Conservation (phyloP, 1,140 invertebrate species). For the Tigriopus japonicus region DNA sequence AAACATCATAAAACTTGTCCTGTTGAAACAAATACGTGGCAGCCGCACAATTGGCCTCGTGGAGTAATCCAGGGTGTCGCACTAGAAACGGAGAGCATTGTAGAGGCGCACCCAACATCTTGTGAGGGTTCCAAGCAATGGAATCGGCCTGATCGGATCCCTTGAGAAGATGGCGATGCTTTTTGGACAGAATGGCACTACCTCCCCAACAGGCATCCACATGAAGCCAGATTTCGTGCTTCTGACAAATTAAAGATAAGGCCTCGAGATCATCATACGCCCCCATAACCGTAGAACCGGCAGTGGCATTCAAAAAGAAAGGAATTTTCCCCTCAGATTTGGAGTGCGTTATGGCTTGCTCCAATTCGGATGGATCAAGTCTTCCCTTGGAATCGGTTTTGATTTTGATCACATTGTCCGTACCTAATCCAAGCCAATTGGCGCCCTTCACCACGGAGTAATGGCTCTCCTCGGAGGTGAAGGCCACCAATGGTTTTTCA, state of each 20-base stretch:
- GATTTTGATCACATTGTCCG: constrained; percentile 45
- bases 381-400: constrained; percentile 42
- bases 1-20: constrained; percentile 78
- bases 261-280: constrained; percentile 31
- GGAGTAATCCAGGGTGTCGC: constrained; percentile 29
- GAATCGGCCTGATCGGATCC: constrained; percentile 43
- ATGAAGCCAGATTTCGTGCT: constrained; percentile 2
- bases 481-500: constrained; percentile 38
- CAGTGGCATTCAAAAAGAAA: constrained; percentile 48
- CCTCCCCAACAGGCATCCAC: constrained; percentile 54
- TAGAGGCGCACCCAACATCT: constrained; percentile 65
- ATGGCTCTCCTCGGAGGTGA: constrained; percentile 76
- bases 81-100: constrained; percentile 69
- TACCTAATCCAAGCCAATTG: constrained; percentile 60
- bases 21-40: constrained; percentile 76
- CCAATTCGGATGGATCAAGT: constrained; percentile 39
- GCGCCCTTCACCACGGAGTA: constrained; percentile 65
- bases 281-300: constrained; percentile 50
- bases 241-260: constrained; percentile 34
- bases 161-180: constrained; percentile 37
- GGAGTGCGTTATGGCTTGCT: constrained; percentile 31
- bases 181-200: constrained; percentile 45
- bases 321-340: constrained; percentile 32
- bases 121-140: constrained; percentile 82
- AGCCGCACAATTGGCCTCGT: constrained; percentile 43